Evolutionary conservation across 1,140 invertebrate genomes (phyloP).

Genomic region (Aphis gossypii): DNA sequence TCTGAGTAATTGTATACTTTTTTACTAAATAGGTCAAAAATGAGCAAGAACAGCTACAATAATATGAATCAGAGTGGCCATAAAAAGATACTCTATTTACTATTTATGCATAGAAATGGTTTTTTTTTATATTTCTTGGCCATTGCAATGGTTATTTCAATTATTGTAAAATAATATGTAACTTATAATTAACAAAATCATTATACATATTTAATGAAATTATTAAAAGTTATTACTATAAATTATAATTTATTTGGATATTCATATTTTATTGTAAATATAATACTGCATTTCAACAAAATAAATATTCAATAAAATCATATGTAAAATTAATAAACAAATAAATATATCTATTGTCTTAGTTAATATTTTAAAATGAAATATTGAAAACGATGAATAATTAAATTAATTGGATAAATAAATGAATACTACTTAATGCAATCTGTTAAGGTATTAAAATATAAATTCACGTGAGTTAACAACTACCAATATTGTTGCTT

Average conservation of each 20-base stretch:
- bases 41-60: no score
- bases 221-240: not conserved
- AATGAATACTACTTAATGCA: not conserved
- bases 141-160: not conserved
- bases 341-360: not conserved
- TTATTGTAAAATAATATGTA: not conserved
- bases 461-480: not conserved
- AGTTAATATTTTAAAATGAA: not conserved
- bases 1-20: not conserved
- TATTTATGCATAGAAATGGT: not conserved
- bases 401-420: not conserved
- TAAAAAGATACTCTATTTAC: not conserved
- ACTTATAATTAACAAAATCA: not conserved
- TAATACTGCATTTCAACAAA: not conserved
- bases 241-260: not conserved
- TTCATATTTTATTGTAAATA: not conserved
- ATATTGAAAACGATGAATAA: not conserved
- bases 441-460: not conserved
- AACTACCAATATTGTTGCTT: not conserved
- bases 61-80: not conserved
- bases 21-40: not conserved
- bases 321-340: no score
- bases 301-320: not conserved
- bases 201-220: not conserved
- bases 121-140: not conserved